Percentiles rank a stretch among this genome's conserved stretches.
Evolutionary conservation across 2,888 invertebrate genomes (phyloP).

Genomic region (Lithophane leautieri): DNA sequence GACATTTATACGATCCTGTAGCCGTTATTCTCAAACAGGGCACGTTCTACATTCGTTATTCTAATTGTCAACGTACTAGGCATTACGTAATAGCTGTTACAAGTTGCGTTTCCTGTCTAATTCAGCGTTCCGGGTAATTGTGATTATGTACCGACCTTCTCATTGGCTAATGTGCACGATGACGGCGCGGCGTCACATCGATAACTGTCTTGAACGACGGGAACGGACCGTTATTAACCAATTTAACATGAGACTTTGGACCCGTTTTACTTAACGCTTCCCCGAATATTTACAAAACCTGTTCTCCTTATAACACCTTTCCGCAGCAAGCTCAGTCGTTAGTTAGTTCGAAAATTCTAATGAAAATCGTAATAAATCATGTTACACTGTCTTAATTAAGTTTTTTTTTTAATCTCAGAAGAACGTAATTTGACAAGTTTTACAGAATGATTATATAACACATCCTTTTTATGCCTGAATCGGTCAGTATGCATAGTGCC

Average conservation of each 20-base stretch:
- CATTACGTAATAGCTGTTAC: slow-evolving; percentile 62
- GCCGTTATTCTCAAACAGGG: slow-evolving; percentile 8
- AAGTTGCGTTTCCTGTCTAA: slow-evolving; percentile 78
- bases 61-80: slow-evolving; percentile 43
- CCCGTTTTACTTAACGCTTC: slow-evolving; percentile 68
- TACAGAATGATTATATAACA: neutral
- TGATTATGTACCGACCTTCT: slow-evolving; percentile 77
- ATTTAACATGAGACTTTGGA: slow-evolving; percentile 84
- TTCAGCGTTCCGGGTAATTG: slow-evolving; percentile 83
- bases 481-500: neutral
- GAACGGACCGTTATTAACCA: slow-evolving; percentile 86
- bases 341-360: neutral
- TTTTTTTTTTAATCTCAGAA: neutral
- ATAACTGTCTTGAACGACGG: slow-evolving; percentile 80
- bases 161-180: slow-evolving; percentile 82
- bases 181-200: slow-evolving; percentile 80
- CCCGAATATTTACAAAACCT: slow-evolving; percentile 41
- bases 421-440: neutral
- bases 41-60: slow-evolving; percentile 46
- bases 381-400: neutral
- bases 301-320: slow-evolving; percentile 13
- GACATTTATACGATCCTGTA: slow-evolving; percentile 9
- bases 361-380: neutral
- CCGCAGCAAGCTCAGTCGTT: neutral
- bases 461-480: neutral